phyloP scores from a whole-genome alignment of 2,113 vertebrate species.

The Pelobates fuscus region DNA sequence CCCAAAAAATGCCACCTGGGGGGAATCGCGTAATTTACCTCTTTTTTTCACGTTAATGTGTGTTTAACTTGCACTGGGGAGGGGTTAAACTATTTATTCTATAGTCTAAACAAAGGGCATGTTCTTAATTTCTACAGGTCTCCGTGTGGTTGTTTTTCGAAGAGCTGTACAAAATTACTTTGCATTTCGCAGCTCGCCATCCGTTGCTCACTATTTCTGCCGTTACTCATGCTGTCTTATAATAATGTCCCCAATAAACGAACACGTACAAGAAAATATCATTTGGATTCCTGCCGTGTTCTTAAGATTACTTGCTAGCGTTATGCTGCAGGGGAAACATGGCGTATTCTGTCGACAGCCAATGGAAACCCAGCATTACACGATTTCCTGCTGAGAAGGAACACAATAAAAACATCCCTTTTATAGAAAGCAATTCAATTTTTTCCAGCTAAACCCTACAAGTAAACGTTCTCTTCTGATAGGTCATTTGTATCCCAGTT shows the following conservation, averaged over 20 bases:
- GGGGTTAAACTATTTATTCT: too few relatives aligned
- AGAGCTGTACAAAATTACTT: neutral
- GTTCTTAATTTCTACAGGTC: too few relatives aligned
- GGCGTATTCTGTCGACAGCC: neutral
- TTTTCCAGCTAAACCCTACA: neutral
- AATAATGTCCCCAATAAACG: neutral
- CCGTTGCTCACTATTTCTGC: neutral
- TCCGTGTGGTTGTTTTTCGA: neutral
- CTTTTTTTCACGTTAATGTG: too few relatives aligned
- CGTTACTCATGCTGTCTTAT: neutral
- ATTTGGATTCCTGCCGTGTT: conserved; percentile 4
- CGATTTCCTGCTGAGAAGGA: neutral
- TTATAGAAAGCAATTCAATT: neutral
- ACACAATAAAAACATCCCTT: neutral
- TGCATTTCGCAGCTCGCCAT: neutral
- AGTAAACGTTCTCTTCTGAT: neutral
- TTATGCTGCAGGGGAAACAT: neutral
- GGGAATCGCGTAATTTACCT: too few relatives aligned
- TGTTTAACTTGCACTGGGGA: too few relatives aligned
- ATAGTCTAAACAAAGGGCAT: too few relatives aligned
- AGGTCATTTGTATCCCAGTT: neutral
- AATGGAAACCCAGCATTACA: neutral
- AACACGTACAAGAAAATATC: conserved; percentile 17
- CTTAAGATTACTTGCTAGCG: neutral
- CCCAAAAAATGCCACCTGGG: too few relatives aligned